Evolutionary conservation across 2,113 vertebrate species (phyloP), one percentile per base, ranked within the genome.

Genomic region (Ageneiosus marmoratus): DNA sequence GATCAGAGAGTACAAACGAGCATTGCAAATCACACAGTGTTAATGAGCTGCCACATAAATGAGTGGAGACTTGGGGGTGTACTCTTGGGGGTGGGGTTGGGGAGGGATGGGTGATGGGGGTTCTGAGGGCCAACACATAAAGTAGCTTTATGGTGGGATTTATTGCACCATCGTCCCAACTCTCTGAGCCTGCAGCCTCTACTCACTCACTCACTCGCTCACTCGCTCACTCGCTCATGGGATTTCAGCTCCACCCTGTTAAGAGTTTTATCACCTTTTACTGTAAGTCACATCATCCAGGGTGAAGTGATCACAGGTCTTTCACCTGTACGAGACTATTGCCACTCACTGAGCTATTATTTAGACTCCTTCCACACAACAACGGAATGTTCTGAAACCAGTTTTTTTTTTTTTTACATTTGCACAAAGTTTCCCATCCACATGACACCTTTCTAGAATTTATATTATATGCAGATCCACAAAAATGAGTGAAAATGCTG

Each of bases 21-120:
- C 90, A 87, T 89, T 82, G 90, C 93, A 94, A 93, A 95, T 94
- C 91, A 91, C 88, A 89, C 75, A 32, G 85, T 84, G 89, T 93
- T 94, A 94, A 94, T 89, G 88, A 94, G 92, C 92, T 90, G 89
- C 91, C 93, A 92, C 91, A 77, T 94, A 94, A 95, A 94, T 94
- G 90, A 91, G 89, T 82, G 89, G 29, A 22, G 75, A 63, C 50
- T 65, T 65, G 72, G 18, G 65, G 74, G n/a, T n/a, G n/a, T n/a
- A n/a, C n/a, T n/a, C 48, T 32, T 50, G 80, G 60, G 37, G 46
- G 62, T 34, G 76, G 24, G 9, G 37, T 15, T n/a, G 20, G 75
- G 58, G 81, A 37, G 76, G 24, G 9, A 41, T 15, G 20, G 20
- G 75, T 50, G 81, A 37, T 41, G 37, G 37, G 5, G 24, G 32